phyloP scores from a whole-genome alignment of 2,113 vertebrate genomes.

The Ovis canadensis region DNA sequence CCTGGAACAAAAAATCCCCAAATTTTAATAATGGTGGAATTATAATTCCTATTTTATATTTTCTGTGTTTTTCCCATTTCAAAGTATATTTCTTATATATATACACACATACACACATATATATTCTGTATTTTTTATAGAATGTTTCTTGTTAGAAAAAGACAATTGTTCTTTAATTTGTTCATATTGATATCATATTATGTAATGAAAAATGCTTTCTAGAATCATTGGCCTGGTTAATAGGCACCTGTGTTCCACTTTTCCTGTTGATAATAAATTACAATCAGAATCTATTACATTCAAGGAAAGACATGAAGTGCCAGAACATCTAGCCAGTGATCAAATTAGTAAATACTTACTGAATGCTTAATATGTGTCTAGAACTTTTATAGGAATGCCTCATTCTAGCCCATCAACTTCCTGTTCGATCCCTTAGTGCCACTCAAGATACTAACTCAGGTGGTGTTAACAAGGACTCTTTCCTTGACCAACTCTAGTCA shows the following conservation, averaged over 20 bases:
- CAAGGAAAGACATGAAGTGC: not conserved
- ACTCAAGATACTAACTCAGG: too few species aligned
- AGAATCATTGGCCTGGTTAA: not conserved
- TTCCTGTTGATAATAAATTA: not conserved
- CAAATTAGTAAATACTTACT: not conserved
- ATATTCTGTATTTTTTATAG: not conserved
- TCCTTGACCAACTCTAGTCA: not conserved
- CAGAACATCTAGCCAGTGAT: not conserved
- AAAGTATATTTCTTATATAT: not conserved
- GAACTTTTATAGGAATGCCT: not conserved
- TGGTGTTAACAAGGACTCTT: not conserved
- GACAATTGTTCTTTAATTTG: not conserved
- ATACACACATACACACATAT: accelerated
- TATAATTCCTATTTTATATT: not conserved
- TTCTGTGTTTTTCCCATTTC: not conserved
- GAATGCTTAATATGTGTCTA: not conserved
- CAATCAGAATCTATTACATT: not conserved
- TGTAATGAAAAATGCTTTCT: not conserved
- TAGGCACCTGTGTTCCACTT: not conserved
- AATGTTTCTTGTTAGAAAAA: not conserved
- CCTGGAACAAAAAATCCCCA: not conserved
- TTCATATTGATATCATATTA: not conserved
- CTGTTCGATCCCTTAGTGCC: not conserved
- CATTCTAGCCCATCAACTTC: not conserved
- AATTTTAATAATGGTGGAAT: not conserved